Evolutionary conservation across 2,113 vertebrate species (phyloP).

Genomic region (Uria lomvia): DNA sequence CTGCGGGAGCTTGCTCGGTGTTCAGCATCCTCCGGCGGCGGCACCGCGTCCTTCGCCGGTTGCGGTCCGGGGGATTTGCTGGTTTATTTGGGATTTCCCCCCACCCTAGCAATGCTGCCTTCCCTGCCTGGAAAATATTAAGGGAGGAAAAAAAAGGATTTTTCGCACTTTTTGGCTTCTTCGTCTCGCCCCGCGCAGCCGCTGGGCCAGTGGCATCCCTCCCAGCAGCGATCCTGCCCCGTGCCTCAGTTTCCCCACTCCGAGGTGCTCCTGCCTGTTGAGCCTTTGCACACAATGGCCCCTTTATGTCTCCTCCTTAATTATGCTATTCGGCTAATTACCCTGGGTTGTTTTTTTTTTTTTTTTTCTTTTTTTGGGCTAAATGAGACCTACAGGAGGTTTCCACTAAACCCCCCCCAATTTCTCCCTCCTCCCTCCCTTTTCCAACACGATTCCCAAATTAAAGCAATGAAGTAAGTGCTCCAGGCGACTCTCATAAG

Average conservation of each 20-base stretch:
- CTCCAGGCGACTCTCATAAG: slow-evolving; percentile 22
- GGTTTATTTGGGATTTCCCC: not conserved
- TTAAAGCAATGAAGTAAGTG: not conserved
- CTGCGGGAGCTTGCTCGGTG: not conserved
- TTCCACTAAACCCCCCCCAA: not conserved
- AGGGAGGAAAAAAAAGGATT: not conserved
- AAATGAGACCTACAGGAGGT: slow-evolving; percentile 44
- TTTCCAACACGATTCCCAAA: slow-evolving; percentile 39
- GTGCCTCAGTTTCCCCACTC: slow-evolving; percentile 31
- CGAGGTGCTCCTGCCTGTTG: not conserved
- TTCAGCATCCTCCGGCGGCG: rapidly evolving
- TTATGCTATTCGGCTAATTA: slow-evolving; percentile 60
- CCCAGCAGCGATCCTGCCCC: not conserved
- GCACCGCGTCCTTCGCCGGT: not conserved
- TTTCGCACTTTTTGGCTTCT: not conserved
- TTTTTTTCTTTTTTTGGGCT: not conserved
- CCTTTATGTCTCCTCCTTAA: slow-evolving; percentile 43
- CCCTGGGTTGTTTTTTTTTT: not conserved
- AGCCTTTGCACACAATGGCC: not conserved
- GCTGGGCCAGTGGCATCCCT: not conserved
- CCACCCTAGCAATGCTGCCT: not conserved
- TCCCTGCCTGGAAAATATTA: not conserved
- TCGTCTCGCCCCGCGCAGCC: rapidly evolving
- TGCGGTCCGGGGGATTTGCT: not conserved
- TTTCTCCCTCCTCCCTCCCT: slow-evolving; percentile 4